Evolutionary conservation across 2,797 vertebrate genomes (phyloP), one percentile per base, ranked within the genome.

Genomic region (Phrynocephalus forsythii): DNA sequence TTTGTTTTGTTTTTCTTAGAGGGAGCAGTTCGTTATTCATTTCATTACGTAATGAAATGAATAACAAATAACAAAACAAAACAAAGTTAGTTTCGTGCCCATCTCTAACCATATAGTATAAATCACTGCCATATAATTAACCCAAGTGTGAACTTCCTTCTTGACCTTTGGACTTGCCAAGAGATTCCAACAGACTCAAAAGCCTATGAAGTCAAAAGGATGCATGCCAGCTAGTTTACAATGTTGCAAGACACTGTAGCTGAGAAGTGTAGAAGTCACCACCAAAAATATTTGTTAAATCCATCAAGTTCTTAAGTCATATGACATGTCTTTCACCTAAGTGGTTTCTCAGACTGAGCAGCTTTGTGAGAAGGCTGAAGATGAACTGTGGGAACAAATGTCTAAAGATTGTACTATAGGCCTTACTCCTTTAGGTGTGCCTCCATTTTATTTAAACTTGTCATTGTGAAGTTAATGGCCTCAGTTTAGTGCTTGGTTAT

Each of bases 81-180:
- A 5, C 3, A 44, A 44, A 44, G 38, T 44, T 44, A 44, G 38
- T 44, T 44, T 44, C 38, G 38, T 44, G 38, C 38, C 38, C 38
- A 5, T 44, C 38, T 44, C 38, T 44, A 44, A 44, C 38, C 38
- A 44, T 44, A 44, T 44, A 44, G 38, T 44, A 5, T 44, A 44
- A 44, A 44, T 44, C 38, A 44, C 56, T 60, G 15, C 7, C 56
- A 60, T 60, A 60, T 63, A 63, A 79, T 33, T 38, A 87, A 77
- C 80, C 33, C 82, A 84, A 85, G 82, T 90, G 86, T 67, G 73
- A 82, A 79, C 30, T 79, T 22, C 75, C 87, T 82, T 87, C 38
- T 1, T 22, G 16, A 26, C 44, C 38, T 87, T 77, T 48, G 86
- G 82, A 22, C 22, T 38, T 75, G 56, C 30, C 86, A 13, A 75